Base-by-base conservation (phyloP, 2,888 invertebrate genomes). In the Emmelina monodactyla region DNA sequence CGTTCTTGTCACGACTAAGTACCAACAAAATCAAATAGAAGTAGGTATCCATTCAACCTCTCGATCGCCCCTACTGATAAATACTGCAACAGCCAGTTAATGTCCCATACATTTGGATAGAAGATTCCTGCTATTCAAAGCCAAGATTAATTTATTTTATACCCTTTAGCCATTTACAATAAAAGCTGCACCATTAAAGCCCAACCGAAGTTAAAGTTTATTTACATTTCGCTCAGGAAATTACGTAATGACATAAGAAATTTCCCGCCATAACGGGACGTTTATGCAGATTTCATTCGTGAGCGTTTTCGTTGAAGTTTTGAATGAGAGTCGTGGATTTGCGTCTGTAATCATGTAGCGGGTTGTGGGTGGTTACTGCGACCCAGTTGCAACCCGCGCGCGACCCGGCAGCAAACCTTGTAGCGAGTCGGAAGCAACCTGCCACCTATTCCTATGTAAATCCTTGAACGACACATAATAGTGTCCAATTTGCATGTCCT, bases 361-460 rank as follows among this genome's bases (percentile, higher is more conserved):
- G 48, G 50, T 44, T 41, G 46, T 43, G 46, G n/a, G n/a, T n/a
- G n/a, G n/a, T n/a, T n/a, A n/a, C n/a, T 38, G 33, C 34, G 14
- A 22, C 16, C 13, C 33, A 38, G 34, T 38, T 31, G 40, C 31
- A 34, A 38, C 38, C 36, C 41, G 42, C 34, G 42, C 34, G 40
- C 32, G 37, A 39, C 37, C 42, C 41, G n/a, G n/a, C n/a, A n/a
- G n/a, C n/a, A n/a, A n/a, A n/a, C n/a, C n/a, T n/a, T n/a, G 41
- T 34, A 38, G 42, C 43, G 44, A 43, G 53, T 51, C 59, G 67
- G 66, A 63, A 64, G 55, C 61, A 46, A 49, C 58, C 70, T 69
- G 61, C 65, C 55, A 50, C 51, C 70, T 60, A 75, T 76, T 76
- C 64, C 75, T 76, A 76, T 79, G 78, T 72, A 68, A 79, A 79